These are phyloP conservation scores for Rhinatrema bivittatum DNA, from an alignment of 2,797 vertebrate species.

Conservation along the genomic window DNA sequence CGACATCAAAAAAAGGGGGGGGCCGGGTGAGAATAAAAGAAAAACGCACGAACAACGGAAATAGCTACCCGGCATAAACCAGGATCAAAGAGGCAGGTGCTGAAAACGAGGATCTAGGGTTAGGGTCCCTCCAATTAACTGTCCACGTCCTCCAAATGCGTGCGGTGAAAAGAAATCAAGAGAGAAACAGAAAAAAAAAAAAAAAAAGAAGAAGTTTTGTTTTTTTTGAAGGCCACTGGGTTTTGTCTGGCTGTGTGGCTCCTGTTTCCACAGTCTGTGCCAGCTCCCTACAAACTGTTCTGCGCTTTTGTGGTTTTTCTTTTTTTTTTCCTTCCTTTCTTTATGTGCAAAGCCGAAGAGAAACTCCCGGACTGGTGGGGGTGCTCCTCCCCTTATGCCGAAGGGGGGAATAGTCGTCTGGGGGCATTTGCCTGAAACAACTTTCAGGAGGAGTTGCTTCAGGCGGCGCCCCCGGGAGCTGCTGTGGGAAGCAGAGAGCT, in stretches of 20 bases:
- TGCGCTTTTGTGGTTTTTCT: slow-evolving; percentile 47
- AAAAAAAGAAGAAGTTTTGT: no score
- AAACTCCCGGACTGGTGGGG: slow-evolving; percentile 56
- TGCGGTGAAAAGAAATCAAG: slow-evolving; percentile 60
- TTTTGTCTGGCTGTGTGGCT: slow-evolving; percentile 64
- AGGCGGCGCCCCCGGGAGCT: slow-evolving; percentile 56
- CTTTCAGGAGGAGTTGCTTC: slow-evolving; percentile 44
- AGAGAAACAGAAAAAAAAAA: slow-evolving; percentile 53
- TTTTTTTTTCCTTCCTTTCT: slow-evolving; percentile 48
- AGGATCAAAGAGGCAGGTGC: slow-evolving; percentile 83
- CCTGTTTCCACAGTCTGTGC: slow-evolving; percentile 57
- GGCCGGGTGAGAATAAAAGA: slow-evolving; percentile 60
- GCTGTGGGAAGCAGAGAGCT: slow-evolving; percentile 50
- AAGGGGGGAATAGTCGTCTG: slow-evolving; percentile 35
- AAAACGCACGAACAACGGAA: slow-evolving; percentile 67
- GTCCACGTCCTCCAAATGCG: slow-evolving; percentile 79
- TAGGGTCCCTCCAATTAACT: slow-evolving; percentile 95
- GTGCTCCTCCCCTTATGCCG: slow-evolving; percentile 48
- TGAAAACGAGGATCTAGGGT: slow-evolving; percentile 81
- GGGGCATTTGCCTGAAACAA: slow-evolving; percentile 34
- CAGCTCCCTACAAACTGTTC: slow-evolving; percentile 61
- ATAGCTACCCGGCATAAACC: slow-evolving; percentile 75
- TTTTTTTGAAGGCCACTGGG: slow-evolving; percentile 76
- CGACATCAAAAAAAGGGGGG: slow-evolving; percentile 85
- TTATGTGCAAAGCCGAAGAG: slow-evolving; percentile 57